These are phyloP conservation scores for Mythimna lalbum DNA, from an alignment of 2,888 invertebrate genomes.

Conservation along the genomic window DNA sequence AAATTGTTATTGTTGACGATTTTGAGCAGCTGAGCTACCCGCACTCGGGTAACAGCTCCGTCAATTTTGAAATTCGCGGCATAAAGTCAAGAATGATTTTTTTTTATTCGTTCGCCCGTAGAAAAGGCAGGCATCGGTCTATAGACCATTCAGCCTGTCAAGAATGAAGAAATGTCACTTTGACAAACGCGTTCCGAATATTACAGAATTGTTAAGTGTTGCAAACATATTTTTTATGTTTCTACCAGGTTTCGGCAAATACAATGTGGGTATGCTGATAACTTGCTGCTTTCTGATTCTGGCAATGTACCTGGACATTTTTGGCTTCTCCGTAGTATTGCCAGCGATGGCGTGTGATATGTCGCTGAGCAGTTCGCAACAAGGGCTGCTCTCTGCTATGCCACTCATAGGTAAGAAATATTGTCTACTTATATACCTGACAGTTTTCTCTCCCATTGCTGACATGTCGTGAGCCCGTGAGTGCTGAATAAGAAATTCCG, in stretches of 20 bases:
- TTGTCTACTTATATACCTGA: neutral
- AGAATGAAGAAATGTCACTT: neutral
- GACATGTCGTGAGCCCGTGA: too few species aligned
- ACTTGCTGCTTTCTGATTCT: slow-evolving; percentile 88
- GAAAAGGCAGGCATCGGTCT: too few species aligned
- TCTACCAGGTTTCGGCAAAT: slow-evolving; percentile 92
- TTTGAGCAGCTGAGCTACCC: too few species aligned
- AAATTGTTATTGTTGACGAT: too few species aligned
- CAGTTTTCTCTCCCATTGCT: neutral
- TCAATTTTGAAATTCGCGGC: neutral
- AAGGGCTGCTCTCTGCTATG: slow-evolving; percentile 90
- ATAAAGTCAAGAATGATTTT: too few species aligned
- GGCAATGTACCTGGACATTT: slow-evolving; percentile 84
- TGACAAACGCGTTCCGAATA: slow-evolving; percentile 14
- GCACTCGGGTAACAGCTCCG: too few species aligned
- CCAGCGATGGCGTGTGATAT: slow-evolving; percentile 93
- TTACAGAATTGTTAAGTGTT: neutral
- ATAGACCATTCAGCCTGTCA: too few species aligned
- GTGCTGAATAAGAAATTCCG: neutral
- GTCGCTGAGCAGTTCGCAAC: slow-evolving; percentile 90
- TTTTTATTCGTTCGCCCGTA: too few species aligned
- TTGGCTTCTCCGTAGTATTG: slow-evolving; percentile 87
- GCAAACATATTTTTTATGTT: slow-evolving; percentile 8
- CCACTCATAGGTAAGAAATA: slow-evolving; percentile 78
- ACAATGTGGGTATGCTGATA: slow-evolving; percentile 91